Evolutionary conservation across 2,797 vertebrate genomes (phyloP), one percentile per base, ranked within the genome.

Genomic region (Numenius phaeopus): DNA sequence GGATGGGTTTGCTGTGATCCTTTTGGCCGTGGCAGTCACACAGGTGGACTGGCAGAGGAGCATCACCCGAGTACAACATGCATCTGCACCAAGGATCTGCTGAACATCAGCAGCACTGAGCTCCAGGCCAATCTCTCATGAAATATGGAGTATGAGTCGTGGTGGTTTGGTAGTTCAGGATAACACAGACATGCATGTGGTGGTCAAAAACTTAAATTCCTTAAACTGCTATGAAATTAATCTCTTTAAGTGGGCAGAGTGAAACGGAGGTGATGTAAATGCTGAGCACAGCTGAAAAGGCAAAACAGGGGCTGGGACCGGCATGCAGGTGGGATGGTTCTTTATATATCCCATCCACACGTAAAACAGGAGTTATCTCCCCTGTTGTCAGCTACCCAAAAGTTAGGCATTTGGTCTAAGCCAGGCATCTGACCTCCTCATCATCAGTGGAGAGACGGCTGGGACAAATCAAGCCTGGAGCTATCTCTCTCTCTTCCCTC

Each of bases 111-210:
- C 39, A 75, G 50, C 52, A 19, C 73, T 58, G 47, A 87, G 11
- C 62, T 52, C 44, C 37, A 47, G 20, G 24, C 49, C 1, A 2
- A 14, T 42, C 47, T 50, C 14, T 62, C 0, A 0, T 22, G 24
- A 39, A 27, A 9, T 64, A 42, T 32, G 24, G 47, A 75, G 40
- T 5, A 4, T 7, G 14, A 20, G 14, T 34, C 17, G 4, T 76
- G 32, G 24, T 47, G 44, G 11, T 61, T 65, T 76, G 71, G 37
- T 87, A 70, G 14, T 76, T 92, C 40, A 77, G 54, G 44, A 29
- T 81, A 76, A 77, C 19, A 21, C 2, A 49, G 42, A 22, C 13
- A 1, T n/a, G 23, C n/a, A 6, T 22, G 7, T 59, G 44, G 2
- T 75, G 40, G 7, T 59, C 44, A 91, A 73, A 76, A 87, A 20